phyloP scores from a whole-genome alignment of 2,888 invertebrate species.

The Netelia virgata region DNA sequence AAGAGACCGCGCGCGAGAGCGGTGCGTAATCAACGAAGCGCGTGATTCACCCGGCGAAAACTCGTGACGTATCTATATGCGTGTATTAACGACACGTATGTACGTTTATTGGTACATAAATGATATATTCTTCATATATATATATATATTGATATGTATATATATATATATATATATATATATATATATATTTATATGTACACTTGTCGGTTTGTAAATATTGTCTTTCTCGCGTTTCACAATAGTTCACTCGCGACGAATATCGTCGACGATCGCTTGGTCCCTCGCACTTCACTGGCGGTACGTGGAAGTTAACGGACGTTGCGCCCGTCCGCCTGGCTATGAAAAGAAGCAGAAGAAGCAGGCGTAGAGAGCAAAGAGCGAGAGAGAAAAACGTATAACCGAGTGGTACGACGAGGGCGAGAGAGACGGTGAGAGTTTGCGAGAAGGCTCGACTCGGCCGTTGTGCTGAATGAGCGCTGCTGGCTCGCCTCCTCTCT shows the following conservation, averaged over 20 bases:
- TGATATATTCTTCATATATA: not conserved
- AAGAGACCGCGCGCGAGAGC: conserved; percentile 29
- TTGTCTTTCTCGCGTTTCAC: not conserved
- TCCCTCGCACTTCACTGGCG: conserved; percentile 8
- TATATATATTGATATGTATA: not conserved
- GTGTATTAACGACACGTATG: conserved; percentile 10
- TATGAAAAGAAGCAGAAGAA: not conserved
- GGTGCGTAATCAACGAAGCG: conserved; percentile 72
- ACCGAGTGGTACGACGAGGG: conserved; percentile 16
- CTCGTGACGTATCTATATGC: conserved; percentile 64
- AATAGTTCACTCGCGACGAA: not conserved
- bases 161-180: conserved; percentile 42
- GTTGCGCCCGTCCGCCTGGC: not conserved
- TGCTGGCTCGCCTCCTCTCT: conserved; percentile 30
- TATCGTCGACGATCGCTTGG: not conserved
- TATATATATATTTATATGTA: conserved; percentile 8
- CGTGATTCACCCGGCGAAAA: conserved; percentile 80
- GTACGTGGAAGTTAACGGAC: conserved; percentile 39
- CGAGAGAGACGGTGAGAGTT: conserved; percentile 5
- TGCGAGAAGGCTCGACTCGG: conserved; percentile 39
- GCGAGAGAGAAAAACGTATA: conserved; percentile 19
- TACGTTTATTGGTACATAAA: too few relatives aligned
- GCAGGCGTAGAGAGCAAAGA: conserved; percentile 10
- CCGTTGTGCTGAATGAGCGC: conserved; percentile 47
- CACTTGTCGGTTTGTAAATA: not conserved